Evolutionary conservation across 2,113 vertebrate genomes (phyloP), one percentile per base, ranked within the genome.

Genomic region (Tychaedon coryphoeus): DNA sequence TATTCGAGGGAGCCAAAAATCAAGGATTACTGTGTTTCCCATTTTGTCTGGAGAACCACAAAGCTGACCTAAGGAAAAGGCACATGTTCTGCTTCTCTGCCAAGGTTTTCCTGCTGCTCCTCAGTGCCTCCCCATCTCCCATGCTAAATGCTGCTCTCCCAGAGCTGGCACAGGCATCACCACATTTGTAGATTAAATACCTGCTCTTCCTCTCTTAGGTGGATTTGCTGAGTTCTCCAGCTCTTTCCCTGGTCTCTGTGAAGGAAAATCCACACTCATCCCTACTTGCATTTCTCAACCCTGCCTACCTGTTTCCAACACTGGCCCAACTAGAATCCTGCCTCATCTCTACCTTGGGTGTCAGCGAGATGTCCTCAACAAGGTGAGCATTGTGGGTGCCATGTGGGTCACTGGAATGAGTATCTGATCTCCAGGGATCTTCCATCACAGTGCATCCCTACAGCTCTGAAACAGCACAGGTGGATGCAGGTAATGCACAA

Each of bases 311-410:
- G 97, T 99, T 56, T 97, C 98, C 97, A 99, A 97, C 97, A 87
- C 92, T 12, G 99, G 99, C 9, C 99, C 99, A 29, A 99, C 99
- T 5, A 98, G 99, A 88, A 99, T 99, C 96, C 98, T 99, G 94
- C 98, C 99, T 60, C 99, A 99, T 96, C 98, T 99, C 67, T 99
- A 99, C 93, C 98, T 99, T 71, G 99, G 99, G 93, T 99, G 99
- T 93, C 99, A 99, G 96, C 97, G 99, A 26, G 99, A 99, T 65
- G 99, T 99, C 67, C 99, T 99, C 58, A 99, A 99, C 97, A 98
- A 99, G 99, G 99, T 99, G 95, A 93, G 97, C 29, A 2, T 80
- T 92, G 80, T 85, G 70, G 58, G 85, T 70, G 73, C 57, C 61
- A 3, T 1, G 10, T 47, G 76, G 40, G 86, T 94, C 47, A 15